Conservation (phyloP, 2,888 invertebrate species). For the Apotomis turbidana region DNA sequence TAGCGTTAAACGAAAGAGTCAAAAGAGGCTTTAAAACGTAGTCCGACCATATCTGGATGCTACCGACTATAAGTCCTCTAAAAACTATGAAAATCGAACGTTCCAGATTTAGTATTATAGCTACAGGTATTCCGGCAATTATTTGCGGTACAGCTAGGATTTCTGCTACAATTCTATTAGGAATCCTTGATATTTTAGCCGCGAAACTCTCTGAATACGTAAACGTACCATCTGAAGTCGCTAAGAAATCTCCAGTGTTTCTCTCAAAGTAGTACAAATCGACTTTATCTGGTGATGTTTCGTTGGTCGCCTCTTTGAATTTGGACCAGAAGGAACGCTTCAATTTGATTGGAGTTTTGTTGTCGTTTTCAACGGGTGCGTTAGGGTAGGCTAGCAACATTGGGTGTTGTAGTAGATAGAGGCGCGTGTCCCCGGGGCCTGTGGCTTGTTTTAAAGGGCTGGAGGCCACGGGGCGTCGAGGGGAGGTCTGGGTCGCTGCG, state of each 20-base stretch:
- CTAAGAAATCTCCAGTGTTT: slow-evolving; percentile 17
- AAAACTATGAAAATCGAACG: slow-evolving; percentile 13
- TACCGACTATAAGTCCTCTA: slow-evolving; percentile 13
- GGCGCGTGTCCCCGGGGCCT: slow-evolving; percentile 8
- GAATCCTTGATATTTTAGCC: slow-evolving; percentile 5
- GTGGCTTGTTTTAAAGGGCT: slow-evolving; percentile 22
- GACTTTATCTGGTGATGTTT: slow-evolving; percentile 20
- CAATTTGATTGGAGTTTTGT: not conserved
- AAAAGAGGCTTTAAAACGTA: slow-evolving; percentile 23
- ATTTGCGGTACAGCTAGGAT: slow-evolving; percentile 23
- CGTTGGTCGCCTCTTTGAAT: slow-evolving; percentile 11
- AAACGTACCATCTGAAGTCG: slow-evolving; percentile 8
- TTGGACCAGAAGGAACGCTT: slow-evolving; percentile 16
- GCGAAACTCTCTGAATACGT: slow-evolving; percentile 30
- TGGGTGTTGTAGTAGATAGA: slow-evolving; percentile 22
- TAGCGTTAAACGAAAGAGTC: slow-evolving; percentile 24
- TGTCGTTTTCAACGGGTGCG: not conserved
- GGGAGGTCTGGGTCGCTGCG: slow-evolving; percentile 30
- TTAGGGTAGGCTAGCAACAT: slow-evolving; percentile 26
- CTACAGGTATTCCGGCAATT: slow-evolving; percentile 8
- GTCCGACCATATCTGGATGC: slow-evolving; percentile 33
- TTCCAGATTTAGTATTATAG: slow-evolving; percentile 17
- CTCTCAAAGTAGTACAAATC: slow-evolving; percentile 33
- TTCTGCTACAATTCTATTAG: slow-evolving; percentile 23
- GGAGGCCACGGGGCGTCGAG: slow-evolving; percentile 23